These are phyloP conservation scores for Siniperca scherzeri DNA, from an alignment of 2,797 vertebrate genomes.

Conservation along the genomic window DNA sequence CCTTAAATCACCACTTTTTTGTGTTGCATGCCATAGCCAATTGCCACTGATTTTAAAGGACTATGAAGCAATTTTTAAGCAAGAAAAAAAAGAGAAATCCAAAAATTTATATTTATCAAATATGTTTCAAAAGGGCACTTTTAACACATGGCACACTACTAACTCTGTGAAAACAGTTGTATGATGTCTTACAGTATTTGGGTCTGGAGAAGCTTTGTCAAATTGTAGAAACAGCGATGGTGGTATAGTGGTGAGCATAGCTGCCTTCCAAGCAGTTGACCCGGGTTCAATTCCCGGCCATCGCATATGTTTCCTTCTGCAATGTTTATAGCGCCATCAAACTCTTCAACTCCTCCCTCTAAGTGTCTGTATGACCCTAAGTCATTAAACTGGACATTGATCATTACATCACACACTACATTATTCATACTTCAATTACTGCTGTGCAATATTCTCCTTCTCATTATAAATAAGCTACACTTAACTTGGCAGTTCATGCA, in stretches of 20 bases:
- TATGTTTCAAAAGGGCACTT: not conserved
- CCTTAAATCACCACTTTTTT: not conserved
- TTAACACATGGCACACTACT: not conserved
- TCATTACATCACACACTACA: too few species aligned
- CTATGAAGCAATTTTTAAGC: not conserved
- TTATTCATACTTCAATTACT: too few species aligned
- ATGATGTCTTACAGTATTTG: not conserved
- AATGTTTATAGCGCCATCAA: too few species aligned
- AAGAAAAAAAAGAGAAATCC: not conserved
- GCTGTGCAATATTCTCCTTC: too few species aligned
- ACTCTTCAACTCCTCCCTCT: too few species aligned
- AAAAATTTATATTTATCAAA: not conserved
- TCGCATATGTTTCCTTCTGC: not conserved
- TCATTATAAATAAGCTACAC: too few species aligned
- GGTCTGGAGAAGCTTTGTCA: not conserved
- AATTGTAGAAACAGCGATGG: constrained; percentile 24
- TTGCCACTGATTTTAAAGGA: constrained; percentile 4
- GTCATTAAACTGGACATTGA: too few species aligned
- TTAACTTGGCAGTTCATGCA: too few species aligned
- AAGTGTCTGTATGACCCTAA: too few species aligned
- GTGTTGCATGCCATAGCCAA: not conserved
- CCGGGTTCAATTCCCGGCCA: constrained; percentile 61
- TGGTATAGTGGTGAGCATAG: constrained; percentile 80
- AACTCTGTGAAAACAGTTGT: not conserved
- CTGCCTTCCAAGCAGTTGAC: constrained; percentile 82